Conservation (phyloP, 2,797 vertebrate species). For the Caiman crocodilus region DNA sequence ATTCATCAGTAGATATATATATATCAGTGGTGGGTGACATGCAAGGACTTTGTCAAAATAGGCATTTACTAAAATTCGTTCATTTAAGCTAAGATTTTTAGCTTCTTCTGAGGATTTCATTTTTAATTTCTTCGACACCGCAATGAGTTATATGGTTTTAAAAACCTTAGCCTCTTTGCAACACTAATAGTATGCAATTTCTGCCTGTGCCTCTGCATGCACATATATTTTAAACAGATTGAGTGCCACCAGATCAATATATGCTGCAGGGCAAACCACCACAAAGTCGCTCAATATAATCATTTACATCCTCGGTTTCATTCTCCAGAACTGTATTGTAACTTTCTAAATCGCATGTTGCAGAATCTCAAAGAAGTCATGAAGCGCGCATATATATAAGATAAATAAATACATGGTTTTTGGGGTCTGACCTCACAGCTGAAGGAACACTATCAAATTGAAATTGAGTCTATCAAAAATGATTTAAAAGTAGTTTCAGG, state of each 20-base stretch:
- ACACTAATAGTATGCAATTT: not conserved
- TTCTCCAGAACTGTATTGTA: not conserved
- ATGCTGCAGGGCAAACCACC: not conserved
- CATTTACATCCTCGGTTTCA: not conserved
- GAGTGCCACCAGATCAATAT: not conserved
- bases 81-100: not conserved
- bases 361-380: not conserved
- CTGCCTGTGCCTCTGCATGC: not conserved
- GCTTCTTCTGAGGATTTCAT: not conserved
- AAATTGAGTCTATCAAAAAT: not conserved
- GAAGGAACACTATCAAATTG: not conserved
- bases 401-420: not conserved
- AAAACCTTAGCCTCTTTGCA: not conserved
- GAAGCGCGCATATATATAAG: not conserved
- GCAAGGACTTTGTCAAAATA: not conserved
- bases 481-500: rapidly evolving
- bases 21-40: not conserved
- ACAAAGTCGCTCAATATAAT: not conserved
- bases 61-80: not conserved
- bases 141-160: not conserved
- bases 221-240: rapidly evolving
- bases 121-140: not conserved
- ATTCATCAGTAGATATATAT: not conserved
- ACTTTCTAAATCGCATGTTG: not conserved
- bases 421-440: not conserved